Percentiles rank a stretch among this genome's conserved stretches.
Conservation (phyloP, 2,888 invertebrate species). For the Mesodorylaimus sp. region DNA sequence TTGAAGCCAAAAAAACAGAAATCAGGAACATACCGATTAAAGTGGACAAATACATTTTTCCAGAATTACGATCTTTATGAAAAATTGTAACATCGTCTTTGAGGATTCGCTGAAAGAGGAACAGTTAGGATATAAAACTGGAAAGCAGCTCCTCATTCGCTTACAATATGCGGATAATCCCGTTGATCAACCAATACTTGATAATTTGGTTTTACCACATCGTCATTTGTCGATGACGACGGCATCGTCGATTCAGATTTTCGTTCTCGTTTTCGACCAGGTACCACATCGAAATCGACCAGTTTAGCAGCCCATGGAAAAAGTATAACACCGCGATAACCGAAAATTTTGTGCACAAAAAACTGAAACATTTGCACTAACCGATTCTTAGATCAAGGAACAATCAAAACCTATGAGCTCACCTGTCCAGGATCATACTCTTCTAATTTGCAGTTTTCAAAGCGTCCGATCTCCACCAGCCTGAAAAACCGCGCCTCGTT, state of each 20-base stretch:
- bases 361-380: constrained; percentile 36
- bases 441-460: constrained; percentile 64
- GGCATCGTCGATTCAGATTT: not conserved
- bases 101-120: constrained; percentile 59
- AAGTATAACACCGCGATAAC: constrained; percentile 83
- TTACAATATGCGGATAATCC: constrained; percentile 87
- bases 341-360: constrained; percentile 86
- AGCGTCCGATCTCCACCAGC: constrained; percentile 77
- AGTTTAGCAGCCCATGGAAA: constrained; percentile 92
- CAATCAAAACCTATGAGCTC: constrained; percentile 1
- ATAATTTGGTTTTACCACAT: constrained; percentile 79
- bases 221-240: not conserved
- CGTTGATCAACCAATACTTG: constrained; percentile 91
- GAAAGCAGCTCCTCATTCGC: no score
- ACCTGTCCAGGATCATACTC: constrained; percentile 77
- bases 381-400: not conserved
- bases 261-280: not conserved
- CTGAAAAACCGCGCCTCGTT: no score
- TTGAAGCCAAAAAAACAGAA: no score
- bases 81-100: constrained; percentile 92
- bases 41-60: constrained; percentile 77
- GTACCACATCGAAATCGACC: no score
- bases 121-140: constrained; percentile 9
- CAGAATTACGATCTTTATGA: no score
- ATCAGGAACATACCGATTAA: constrained; percentile 46